phyloP scores from a whole-genome alignment of 2,113 vertebrate genomes.

The Crotalus tigris region DNA sequence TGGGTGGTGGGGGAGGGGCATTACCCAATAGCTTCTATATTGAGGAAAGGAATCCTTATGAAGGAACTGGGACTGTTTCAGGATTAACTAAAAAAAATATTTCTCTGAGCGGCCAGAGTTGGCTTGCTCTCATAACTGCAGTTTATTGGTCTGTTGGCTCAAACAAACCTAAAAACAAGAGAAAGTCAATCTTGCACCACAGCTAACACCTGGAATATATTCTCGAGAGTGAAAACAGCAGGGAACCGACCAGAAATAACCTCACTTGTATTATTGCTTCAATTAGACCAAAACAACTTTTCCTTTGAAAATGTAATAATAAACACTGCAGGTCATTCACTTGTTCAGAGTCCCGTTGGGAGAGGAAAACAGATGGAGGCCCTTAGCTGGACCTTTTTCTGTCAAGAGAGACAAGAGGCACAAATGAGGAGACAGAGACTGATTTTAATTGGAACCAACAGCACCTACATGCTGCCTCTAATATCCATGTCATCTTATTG shows the following conservation, averaged over 20 bases:
- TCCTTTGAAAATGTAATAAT: slow-evolving; percentile 82
- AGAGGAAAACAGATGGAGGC: slow-evolving; percentile 74
- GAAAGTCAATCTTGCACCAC: slow-evolving; percentile 59
- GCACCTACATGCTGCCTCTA: slow-evolving; percentile 69
- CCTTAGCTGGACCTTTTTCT: slow-evolving; percentile 70
- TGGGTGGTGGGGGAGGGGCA: slow-evolving; percentile 9
- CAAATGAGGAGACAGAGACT: slow-evolving; percentile 77
- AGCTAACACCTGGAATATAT: slow-evolving; percentile 79
- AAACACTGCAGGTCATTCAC: slow-evolving; percentile 81
- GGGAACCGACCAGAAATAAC: slow-evolving; percentile 83
- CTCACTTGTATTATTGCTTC: slow-evolving; percentile 77
- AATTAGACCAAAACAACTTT: slow-evolving; percentile 84
- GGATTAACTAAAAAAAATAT: slow-evolving; percentile 61
- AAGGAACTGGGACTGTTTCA: slow-evolving; percentile 64
- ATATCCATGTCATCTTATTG: slow-evolving; percentile 73
- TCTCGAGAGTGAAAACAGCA: slow-evolving; percentile 80
- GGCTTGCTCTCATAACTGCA: slow-evolving; percentile 44
- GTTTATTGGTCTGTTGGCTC: slow-evolving; percentile 68
- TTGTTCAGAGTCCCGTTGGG: slow-evolving; percentile 76
- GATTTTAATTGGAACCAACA: slow-evolving; percentile 83
- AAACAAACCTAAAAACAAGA: slow-evolving; percentile 55
- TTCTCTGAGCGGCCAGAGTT: slow-evolving; percentile 46
- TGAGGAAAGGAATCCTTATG: slow-evolving; percentile 51
- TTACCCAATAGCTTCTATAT: slow-evolving; percentile 51
- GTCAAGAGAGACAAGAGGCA: slow-evolving; percentile 71